Percentiles rank a stretch among this genome's conserved stretches.
Conservation (phyloP, 2,888 invertebrate species). For the Carcina quercana region DNA sequence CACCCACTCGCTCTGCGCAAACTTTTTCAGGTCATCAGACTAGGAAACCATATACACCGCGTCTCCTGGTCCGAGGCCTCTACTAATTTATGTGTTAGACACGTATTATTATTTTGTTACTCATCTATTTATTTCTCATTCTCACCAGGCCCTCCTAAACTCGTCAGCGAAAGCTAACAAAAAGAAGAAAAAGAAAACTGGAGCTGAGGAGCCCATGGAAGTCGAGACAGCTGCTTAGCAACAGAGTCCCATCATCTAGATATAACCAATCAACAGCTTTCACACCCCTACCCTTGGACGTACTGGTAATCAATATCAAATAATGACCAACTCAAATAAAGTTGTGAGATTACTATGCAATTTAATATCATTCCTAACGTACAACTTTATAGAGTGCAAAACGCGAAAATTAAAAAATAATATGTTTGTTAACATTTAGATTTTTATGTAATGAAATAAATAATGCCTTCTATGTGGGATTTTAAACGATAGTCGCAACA, state of each 20-base stretch:
- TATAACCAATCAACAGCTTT: slow-evolving; percentile 29
- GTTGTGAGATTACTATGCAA: slow-evolving; percentile 3
- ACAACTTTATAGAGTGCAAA: slow-evolving; percentile 1
- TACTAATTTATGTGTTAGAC: too few relatives aligned
- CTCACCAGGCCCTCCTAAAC: slow-evolving; percentile 78
- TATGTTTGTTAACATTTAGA: slow-evolving; percentile 17
- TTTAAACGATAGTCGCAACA: too few relatives aligned
- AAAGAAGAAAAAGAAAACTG: slow-evolving; percentile 92
- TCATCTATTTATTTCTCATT: slow-evolving; percentile 20
- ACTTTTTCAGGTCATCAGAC: too few relatives aligned
- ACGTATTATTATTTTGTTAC: too few relatives aligned
- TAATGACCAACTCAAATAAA: background rate
- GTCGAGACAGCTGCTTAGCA: slow-evolving; percentile 72
- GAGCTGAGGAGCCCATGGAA: slow-evolving; percentile 75
- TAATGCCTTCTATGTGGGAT: slow-evolving; percentile 18
- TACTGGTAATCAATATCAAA: slow-evolving; percentile 2
- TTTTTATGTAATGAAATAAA: slow-evolving; percentile 24
- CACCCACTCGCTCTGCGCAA: too few relatives aligned
- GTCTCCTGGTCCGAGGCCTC: too few relatives aligned
- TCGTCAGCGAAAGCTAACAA: slow-evolving; percentile 89
- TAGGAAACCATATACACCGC: too few relatives aligned
- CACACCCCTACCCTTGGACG: slow-evolving; percentile 18
- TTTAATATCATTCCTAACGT: slow-evolving; percentile 1
- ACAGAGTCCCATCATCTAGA: slow-evolving; percentile 17
- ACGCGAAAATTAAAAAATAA: background rate